Base-by-base conservation (phyloP, 2,888 invertebrate species). In the Laspeyria flexula region DNA sequence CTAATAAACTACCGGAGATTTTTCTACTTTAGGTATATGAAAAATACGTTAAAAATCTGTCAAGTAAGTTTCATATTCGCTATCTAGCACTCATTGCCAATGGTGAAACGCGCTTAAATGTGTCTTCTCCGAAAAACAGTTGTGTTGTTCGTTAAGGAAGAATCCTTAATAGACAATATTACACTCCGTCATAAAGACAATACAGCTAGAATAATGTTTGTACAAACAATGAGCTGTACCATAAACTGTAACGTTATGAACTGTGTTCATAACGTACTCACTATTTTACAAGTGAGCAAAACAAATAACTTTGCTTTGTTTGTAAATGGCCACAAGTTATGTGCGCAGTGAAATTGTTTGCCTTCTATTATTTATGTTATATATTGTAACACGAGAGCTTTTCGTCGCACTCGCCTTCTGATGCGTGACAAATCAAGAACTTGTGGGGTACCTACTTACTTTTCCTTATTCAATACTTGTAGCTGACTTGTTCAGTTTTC, bases 371-470 rank as follows among this genome's bases (percentile, higher is more conserved):
- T 44, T 35, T 38, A 29, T 12, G n/a, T 27, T 23, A 15, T 40
- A 43, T 40, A 37, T 34, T 52, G 31, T 66, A 34, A 21, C 27
- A 34, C 23, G 7, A n/a, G 43, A 46, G 47, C 54, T 29, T 56
- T 53, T 38, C 12, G 31, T 27, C 37, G 38, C 55, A 64, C 43
- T 45, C 34, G 31, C 33, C 21, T 42, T 54, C 34, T 44, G 34
- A 59, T 33, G 63, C 59, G 64, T 55, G 37, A 12, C 11, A 39
- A 54, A 49, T 64, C 65, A 47, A 49, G 30, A 59, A 53, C 44
- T 60, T 37, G 30, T 42, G 47, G 13, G 38, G 50, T 47, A 23
- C n/a, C 41, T 51, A 49, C 43, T 64, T 64, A 18, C 18, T 18
- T 18, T 65, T 62, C 43, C 51, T 44, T 42, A 43, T 54, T 58